These are phyloP conservation scores for Boleophthalmus pectinirostris DNA, from an alignment of 2,113 vertebrate genomes.

Conservation along the genomic window DNA sequence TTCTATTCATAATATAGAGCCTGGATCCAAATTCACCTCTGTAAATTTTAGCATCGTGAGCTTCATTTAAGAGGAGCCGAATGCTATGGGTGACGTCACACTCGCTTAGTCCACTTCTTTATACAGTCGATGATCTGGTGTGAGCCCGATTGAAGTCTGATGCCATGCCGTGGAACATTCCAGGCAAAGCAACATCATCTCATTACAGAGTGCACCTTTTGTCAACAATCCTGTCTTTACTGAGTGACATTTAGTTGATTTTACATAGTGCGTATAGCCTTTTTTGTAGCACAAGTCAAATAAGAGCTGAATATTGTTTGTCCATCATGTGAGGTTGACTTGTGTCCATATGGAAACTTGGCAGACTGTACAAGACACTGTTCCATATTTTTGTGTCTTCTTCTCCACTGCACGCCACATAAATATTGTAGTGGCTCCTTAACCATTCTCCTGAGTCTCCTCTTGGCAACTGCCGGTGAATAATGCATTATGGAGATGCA, in stretches of 20 bases:
- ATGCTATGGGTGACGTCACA: too few species aligned
- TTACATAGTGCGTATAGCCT: not conserved
- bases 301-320: constrained; percentile 24
- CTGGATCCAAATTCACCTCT: too few species aligned
- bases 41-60: too few species aligned
- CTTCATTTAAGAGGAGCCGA: too few species aligned
- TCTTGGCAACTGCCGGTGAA: constrained; percentile 75
- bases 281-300: not conserved
- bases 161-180: too few species aligned
- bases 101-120: too few species aligned
- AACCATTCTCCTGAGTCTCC: constrained; percentile 74
- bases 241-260: not conserved
- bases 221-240: too few species aligned
- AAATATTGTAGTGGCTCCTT: constrained; percentile 76
- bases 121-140: too few species aligned
- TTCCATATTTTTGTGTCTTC: constrained; percentile 39
- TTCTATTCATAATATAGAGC: too few species aligned
- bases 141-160: too few species aligned
- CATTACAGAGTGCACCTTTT: too few species aligned
- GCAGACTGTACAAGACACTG: constrained; percentile 43
- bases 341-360: constrained; percentile 32
- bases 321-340: constrained; percentile 27
- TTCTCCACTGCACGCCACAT: constrained; percentile 67
- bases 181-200: too few species aligned
- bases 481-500: constrained; percentile 74